Base-by-base conservation (phyloP, 2,888 invertebrate species). In the Cetonia aurata region DNA sequence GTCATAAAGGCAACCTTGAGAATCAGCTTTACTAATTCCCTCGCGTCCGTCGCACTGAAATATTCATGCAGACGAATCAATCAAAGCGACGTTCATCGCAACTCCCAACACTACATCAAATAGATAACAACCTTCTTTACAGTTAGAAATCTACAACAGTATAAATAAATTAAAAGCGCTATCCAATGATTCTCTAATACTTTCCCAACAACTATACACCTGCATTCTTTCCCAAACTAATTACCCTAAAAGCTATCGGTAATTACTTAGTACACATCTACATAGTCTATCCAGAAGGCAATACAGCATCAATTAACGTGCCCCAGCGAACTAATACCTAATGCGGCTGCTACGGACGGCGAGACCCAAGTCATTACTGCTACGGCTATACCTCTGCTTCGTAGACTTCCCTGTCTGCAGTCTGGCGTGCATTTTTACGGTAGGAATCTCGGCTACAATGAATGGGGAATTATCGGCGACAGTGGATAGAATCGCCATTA, bases 401-500 rank as follows among this genome's bases (percentile, higher is more conserved):
- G n/a, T 46, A 60, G 60, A 60, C 60, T 60, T 60, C 60, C 60
- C 33, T 60, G 60, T 60, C 60, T 60, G 60, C 48, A 60, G 60
- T 60, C 60, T 60, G 60, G 46, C 60, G 46, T 46, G 48, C 60
- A 48, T 13, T 60, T 57, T 60, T 60, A 44, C 19, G 25, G 12
- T 31, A 13, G 19, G 44, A 9, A 44, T 44, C 46, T 19, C 46
- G 9, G 31, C 25, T 10, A 48, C n/a, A 60, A 46, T 25, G 44
- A 60, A 60, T 46, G 12, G 19, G 25, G 25, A 25, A 25, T 25
- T 25, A 25, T 25, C 25, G 25, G 25, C 25, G 25, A 25, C 25
- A 25, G 25, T 25, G 25, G 25, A 25, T 25, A 25, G 25, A 25
- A 25, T 25, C 25, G 25, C 25, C 25, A 25, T 25, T 25, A 25